Evolutionary conservation across 2,888 invertebrate genomes (phyloP), one percentile per base, ranked within the genome.

Genomic region (Chrysotoxum bicinctum): DNA sequence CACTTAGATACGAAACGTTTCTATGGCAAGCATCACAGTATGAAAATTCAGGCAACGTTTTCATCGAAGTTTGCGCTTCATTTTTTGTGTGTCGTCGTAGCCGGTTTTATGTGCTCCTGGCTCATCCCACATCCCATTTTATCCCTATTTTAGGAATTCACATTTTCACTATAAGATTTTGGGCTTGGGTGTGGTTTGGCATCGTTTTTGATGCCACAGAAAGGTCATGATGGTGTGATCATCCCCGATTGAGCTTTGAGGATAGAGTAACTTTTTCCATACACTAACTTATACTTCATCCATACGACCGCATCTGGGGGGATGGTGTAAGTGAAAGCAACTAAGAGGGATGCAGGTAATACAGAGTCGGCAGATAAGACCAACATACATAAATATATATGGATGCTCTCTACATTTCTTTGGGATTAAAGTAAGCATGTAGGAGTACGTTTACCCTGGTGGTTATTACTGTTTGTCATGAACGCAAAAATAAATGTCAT

Each of bases 21-120:
- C 32, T 37, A 48, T 43, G 32, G 6, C 43, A 21, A 72, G 19
- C n/a, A 19, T 45, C 12, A 1, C 7, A 14, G 37, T 37, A 50
- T 50, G 43, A 66, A 52, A 52, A 54, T 73, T 73, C 60, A 37
- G 45, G 23, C 12, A 69, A 54, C 72, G 82, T 69, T 56, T 40
- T 56, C 79, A 79, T 83, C 69, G 68, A 77, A 82, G 72, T 77
- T 82, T 37, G 52, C 35, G 76, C 58, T 64, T 50, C 21, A 21
- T 68, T 76, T 70, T 64, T 32, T 32, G 14, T 14, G 9, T 45
- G n/a, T 62, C 26, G n/a, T 26, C 19, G 26, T 58, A 37, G 48
- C 14, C 23, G 37, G 21, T 54, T 26, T 68, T 60, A 45, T 75
- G 37, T 26, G 40, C 45, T 19, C 19, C 43, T 8, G 16, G n/a